Evolutionary conservation across 2,113 vertebrate species (phyloP), one percentile per base, ranked within the genome.

Genomic region (Falcunculus frontatus): DNA sequence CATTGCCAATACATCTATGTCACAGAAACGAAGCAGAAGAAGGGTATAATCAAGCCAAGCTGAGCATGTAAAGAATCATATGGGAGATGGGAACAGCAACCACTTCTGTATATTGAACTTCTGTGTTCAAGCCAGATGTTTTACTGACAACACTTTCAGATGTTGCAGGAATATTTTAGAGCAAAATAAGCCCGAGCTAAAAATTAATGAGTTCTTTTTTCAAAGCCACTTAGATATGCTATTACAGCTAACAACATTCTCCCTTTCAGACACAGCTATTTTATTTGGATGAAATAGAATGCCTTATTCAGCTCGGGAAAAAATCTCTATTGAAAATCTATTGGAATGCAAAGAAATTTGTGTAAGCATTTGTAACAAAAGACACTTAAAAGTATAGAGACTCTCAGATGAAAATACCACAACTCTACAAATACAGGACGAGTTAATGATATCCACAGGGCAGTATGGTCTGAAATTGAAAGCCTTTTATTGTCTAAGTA

Each of bases 41-140:
- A 72, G 47, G 14, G 41, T 25, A 33, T 64, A 68, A 90, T 89
- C 84, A 92, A 94, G 64, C 52, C 63, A 95, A 59, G 49, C 14
- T 84, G 90, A 94, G 53, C 49, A 59, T 84, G 57, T 87, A 90
- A 95, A 84, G 90, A 95, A 91, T 92, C 87, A 64, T 60, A 53
- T n/a, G 89, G 93, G 92, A 87, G 44, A 68, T 7, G 32, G 37
- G 67, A 82, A 90, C 9, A 89, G 70, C 37, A 84, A 10, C 35
- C 29, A 53, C 59, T 90, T 86, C 44, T 82, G 35, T 65, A 20
- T 1, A 91, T 69, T 13, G 22, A 80, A 59, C 20, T 65, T 89
- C 59, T 82, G 73, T 88, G 77, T 84, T 90, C 49, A 86, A 84
- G 52, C 80, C 95, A 96, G 95, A 95, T 97, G 95, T 88, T 96